These are phyloP conservation scores for Trinorchestia longiramus DNA, from an alignment of 1,140 invertebrate genomes.

Conservation along the genomic window DNA sequence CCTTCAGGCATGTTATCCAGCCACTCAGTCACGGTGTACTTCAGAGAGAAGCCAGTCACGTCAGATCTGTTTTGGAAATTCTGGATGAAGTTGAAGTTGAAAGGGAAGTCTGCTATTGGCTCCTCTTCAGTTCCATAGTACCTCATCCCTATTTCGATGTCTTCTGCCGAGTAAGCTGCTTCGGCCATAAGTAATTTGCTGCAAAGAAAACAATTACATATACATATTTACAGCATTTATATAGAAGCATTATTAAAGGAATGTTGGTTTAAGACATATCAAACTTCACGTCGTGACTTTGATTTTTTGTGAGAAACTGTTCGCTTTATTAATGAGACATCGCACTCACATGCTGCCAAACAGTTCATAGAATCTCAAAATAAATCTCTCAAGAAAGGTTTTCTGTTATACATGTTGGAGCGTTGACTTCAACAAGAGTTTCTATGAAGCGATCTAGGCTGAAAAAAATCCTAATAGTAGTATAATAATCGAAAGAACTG, in stretches of 20 bases:
- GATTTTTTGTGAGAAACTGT: too few relatives aligned
- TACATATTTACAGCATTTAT: neutral
- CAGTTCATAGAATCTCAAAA: too few relatives aligned
- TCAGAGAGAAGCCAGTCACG: constrained; percentile 54
- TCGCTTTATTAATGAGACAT: too few relatives aligned
- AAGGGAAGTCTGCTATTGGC: constrained; percentile 68
- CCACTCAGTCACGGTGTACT: constrained; percentile 55
- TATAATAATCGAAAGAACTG: too few relatives aligned
- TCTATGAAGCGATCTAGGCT: too few relatives aligned
- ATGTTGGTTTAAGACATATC: too few relatives aligned
- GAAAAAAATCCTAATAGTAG: too few relatives aligned
- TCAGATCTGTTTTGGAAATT: constrained; percentile 33
- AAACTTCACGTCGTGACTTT: neutral
- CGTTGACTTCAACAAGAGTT: too few relatives aligned
- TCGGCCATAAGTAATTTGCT: constrained; percentile 69
- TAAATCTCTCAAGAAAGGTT: too few relatives aligned
- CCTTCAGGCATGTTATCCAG: constrained; percentile 56
- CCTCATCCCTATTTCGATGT: constrained; percentile 63
- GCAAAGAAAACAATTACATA: neutral
- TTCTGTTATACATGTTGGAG: too few relatives aligned
- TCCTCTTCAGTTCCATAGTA: constrained; percentile 68
- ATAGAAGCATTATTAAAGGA: too few relatives aligned
- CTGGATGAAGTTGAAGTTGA: constrained; percentile 66
- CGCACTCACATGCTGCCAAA: too few relatives aligned
- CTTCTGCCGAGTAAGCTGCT: constrained; percentile 63